Conservation (phyloP, 2,797 vertebrate genomes). For the Neosilurus mollespiculum region DNA sequence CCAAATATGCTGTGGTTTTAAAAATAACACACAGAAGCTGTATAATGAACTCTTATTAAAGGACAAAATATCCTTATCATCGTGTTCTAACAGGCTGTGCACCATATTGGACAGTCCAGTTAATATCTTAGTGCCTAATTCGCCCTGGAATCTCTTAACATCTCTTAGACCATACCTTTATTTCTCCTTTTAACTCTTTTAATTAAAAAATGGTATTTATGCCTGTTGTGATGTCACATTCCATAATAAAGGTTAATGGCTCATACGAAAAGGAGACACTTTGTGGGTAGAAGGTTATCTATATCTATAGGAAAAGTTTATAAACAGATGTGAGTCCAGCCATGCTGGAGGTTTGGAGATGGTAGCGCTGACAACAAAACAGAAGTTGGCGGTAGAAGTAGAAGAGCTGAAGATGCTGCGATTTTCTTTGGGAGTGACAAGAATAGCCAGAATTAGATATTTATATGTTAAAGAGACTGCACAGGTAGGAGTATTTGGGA, state of each 20-base stretch:
- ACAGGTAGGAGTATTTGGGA: no score
- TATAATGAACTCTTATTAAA: not conserved
- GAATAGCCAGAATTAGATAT: no score
- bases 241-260: not conserved
- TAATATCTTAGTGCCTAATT: not conserved
- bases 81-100: conserved; percentile 39
- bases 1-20: conserved; percentile 31
- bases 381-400: no score
- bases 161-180: not conserved
- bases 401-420: no score
- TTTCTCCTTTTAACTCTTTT: not conserved
- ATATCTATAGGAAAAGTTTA: no score
- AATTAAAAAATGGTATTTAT: not conserved
- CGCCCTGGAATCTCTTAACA: not conserved
- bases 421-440: no score
- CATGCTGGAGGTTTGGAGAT: no score
- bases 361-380: no score
- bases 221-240: not conserved
- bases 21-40: conserved; percentile 5
- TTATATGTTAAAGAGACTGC: no score
- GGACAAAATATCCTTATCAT: conserved; percentile 53
- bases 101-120: not conserved
- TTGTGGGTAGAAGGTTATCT: no score
- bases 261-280: not conserved
- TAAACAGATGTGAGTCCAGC: no score